These are phyloP conservation scores for Drosophila sproati DNA, from an alignment of 1,140 invertebrate genomes.

Conservation along the genomic window DNA sequence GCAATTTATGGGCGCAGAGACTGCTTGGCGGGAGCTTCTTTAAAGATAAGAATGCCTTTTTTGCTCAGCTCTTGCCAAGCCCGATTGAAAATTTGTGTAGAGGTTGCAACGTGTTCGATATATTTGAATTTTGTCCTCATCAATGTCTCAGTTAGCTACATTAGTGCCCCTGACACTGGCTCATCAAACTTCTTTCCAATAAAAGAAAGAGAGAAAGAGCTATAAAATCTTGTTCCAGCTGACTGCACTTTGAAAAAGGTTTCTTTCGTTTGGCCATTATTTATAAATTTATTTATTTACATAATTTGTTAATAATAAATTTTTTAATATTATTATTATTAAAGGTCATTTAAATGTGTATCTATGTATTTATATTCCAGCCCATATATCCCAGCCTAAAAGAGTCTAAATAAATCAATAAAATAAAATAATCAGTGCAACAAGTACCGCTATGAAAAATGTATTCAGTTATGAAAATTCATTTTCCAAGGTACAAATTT, in stretches of 20 bases:
- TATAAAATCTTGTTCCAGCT: slow-evolving; percentile 21
- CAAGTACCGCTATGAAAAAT: too few species aligned
- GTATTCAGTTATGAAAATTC: too few species aligned
- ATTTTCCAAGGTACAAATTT: too few species aligned
- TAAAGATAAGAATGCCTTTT: slow-evolving; percentile 29
- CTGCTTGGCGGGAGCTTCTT: slow-evolving; percentile 19
- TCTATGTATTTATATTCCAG: too few species aligned
- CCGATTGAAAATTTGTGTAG: slow-evolving; percentile 56
- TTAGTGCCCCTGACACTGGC: slow-evolving; percentile 28
- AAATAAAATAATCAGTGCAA: too few species aligned
- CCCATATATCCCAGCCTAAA: too few species aligned
- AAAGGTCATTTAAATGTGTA: too few species aligned
- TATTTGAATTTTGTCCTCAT: slow-evolving; percentile 40
- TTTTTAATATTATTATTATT: too few species aligned
- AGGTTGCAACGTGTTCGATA: slow-evolving; percentile 47
- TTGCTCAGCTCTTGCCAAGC: slow-evolving; percentile 19
- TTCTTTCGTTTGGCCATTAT: too few species aligned
- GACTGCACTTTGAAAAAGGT: not conserved
- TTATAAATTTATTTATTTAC: too few species aligned
- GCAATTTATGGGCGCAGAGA: slow-evolving; percentile 55
- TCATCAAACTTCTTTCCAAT: slow-evolving; percentile 28
- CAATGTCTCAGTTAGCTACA: slow-evolving; percentile 56
- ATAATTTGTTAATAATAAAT: too few species aligned
- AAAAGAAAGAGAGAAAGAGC: slow-evolving; percentile 1
- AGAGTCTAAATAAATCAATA: too few species aligned